Percentiles rank a stretch among this genome's conserved stretches.
Conservation (phyloP, 1,140 invertebrate genomes). For the Centruroides sculpturatus region DNA sequence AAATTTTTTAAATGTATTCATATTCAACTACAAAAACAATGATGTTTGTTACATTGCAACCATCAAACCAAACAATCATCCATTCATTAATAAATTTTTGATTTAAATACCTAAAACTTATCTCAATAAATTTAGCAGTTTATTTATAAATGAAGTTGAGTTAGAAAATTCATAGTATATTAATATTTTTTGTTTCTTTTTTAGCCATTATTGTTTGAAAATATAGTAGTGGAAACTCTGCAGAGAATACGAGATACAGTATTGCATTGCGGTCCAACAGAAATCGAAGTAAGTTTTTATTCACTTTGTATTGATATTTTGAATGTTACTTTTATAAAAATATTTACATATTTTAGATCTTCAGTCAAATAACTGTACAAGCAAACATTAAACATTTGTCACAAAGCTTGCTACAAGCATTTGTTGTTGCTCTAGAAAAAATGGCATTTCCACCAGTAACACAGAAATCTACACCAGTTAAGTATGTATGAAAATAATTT, state of each 20-base stretch:
- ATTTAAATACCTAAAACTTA: too few species aligned
- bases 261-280: conserved; percentile 48
- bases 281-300: conserved; percentile 33
- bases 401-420: conserved; percentile 46
- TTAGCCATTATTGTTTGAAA: conserved; percentile 70
- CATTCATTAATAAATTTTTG: too few species aligned
- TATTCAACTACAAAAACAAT: too few species aligned
- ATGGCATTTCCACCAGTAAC: conserved; percentile 1
- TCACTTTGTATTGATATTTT: not conserved
- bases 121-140: too few species aligned
- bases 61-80: too few species aligned
- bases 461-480: too few species aligned
- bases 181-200: conserved; percentile 23
- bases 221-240: conserved; percentile 63
- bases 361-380: conserved; percentile 31
- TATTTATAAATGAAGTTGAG: too few species aligned
- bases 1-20: too few species aligned
- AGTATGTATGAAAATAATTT: too few species aligned
- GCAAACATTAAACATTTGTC: conserved; percentile 34
- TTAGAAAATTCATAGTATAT: too few species aligned
- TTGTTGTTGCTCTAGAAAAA: conserved; percentile 23
- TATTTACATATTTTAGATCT: conserved; percentile 24
- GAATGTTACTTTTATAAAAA: not conserved
- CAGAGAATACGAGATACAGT: conserved; percentile 74
- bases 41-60: too few species aligned